These are phyloP conservation scores for Laspeyria flexula DNA, from an alignment of 2,888 invertebrate genomes.

Conservation along the genomic window DNA sequence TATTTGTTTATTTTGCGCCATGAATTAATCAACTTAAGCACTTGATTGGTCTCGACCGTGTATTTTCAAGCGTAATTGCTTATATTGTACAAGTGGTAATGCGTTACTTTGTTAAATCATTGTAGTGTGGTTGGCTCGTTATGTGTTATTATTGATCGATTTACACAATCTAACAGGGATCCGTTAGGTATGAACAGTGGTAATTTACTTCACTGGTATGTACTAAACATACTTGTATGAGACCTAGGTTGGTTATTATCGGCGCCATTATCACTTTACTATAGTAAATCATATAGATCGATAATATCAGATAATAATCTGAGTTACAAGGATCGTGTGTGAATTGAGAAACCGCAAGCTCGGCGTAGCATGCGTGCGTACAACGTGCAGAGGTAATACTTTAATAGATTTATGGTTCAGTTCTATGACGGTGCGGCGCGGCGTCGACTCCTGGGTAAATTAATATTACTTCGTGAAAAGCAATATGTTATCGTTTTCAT, in stretches of 20 bases:
- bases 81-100: constrained; percentile 47
- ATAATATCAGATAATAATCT: constrained; percentile 75
- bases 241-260: constrained; percentile 60
- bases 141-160: constrained; percentile 54
- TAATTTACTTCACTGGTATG: constrained; percentile 56
- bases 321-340: constrained; percentile 66
- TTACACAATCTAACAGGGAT: constrained; percentile 50
- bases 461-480: background rate
- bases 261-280: constrained; percentile 75
- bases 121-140: constrained; percentile 37
- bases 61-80: constrained; percentile 45
- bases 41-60: constrained; percentile 43
- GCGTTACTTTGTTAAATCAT: constrained; percentile 43
- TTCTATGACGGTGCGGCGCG: background rate
- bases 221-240: constrained; percentile 48
- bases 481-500: background rate
- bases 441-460: background rate
- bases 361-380: constrained; percentile 35
- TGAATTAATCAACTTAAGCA: constrained; percentile 43
- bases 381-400: constrained; percentile 20
- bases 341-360: constrained; percentile 71
- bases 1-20: constrained; percentile 45
- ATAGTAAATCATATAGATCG: constrained; percentile 73
- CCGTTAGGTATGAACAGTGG: constrained; percentile 56
- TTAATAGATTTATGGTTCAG: constrained; percentile 5